Conservation (phyloP, 1,140 invertebrate genomes). For the Teleogryllus occipitalis region DNA sequence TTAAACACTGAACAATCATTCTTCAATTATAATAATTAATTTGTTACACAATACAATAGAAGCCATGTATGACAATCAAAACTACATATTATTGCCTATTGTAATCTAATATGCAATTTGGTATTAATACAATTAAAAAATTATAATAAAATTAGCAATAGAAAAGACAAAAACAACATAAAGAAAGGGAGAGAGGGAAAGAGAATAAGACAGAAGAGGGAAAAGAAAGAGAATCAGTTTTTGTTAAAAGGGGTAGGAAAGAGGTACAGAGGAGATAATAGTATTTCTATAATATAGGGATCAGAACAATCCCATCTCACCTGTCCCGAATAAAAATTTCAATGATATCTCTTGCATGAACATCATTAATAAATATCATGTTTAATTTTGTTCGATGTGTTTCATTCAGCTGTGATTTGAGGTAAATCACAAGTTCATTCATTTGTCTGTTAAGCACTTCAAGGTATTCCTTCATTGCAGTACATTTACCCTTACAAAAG, state of each 20-base stretch:
- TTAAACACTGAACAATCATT: too few species aligned
- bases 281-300: too few species aligned
- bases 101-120: too few species aligned
- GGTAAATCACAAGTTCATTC: constrained; percentile 67
- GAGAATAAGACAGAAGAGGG: too few species aligned
- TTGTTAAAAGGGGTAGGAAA: too few species aligned
- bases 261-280: too few species aligned
- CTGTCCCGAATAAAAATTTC: constrained; percentile 74
- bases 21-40: too few species aligned
- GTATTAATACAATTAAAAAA: neutral
- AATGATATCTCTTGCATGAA: constrained; percentile 81
- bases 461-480: constrained; percentile 84
- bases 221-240: too few species aligned
- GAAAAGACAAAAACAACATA: neutral
- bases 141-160: neutral
- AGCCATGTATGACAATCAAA: too few species aligned
- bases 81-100: too few species aligned
- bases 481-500: constrained; percentile 54
- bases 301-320: constrained; percentile 25
- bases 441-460: constrained; percentile 69
- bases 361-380: constrained; percentile 78
- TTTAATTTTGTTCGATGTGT: constrained; percentile 66
- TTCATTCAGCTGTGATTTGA: constrained; percentile 65
- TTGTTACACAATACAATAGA: too few species aligned
- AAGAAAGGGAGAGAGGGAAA: too few species aligned